phyloP scores from a whole-genome alignment of 2,797 vertebrate genomes.

The Poeciliopsis turneri region DNA sequence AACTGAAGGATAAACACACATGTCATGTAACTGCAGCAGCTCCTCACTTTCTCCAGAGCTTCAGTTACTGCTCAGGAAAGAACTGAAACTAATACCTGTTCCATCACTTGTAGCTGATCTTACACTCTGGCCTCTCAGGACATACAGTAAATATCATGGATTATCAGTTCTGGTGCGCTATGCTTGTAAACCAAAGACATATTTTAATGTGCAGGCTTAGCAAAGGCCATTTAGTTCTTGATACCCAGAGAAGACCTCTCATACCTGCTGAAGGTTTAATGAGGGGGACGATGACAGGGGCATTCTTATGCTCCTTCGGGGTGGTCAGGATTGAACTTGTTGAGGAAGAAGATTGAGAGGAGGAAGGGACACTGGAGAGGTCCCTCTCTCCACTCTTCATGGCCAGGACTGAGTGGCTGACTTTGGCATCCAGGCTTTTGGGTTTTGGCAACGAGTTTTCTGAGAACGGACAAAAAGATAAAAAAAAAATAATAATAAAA shows the following conservation, averaged over 20 bases:
- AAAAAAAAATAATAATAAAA: not conserved
- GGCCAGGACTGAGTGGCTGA: constrained; percentile 84
- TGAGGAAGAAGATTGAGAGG: constrained; percentile 84
- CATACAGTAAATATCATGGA: constrained; percentile 9
- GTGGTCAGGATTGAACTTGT: constrained; percentile 78
- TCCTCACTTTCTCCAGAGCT: constrained; percentile 11
- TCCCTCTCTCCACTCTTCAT: constrained; percentile 90
- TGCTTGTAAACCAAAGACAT: not conserved
- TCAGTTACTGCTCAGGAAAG: constrained; percentile 23
- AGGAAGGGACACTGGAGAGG: constrained; percentile 72
- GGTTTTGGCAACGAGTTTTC: constrained; percentile 97
- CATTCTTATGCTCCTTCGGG: constrained; percentile 90
- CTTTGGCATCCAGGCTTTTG: constrained; percentile 87
- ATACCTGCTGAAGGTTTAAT: constrained; percentile 98
- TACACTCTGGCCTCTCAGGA: constrained; percentile 16
- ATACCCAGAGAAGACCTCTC: not conserved
- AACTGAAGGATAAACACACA: constrained; percentile 8
- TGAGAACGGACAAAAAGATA: constrained; percentile 69
- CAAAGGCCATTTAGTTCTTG: not conserved
- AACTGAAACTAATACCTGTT: constrained; percentile 20
- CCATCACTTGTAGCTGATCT: constrained; percentile 11
- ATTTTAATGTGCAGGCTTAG: not conserved
- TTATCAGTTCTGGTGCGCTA: constrained; percentile 10
- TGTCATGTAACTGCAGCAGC: constrained; percentile 8
- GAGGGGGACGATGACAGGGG: constrained; percentile 94